Percentiles rank a stretch among this genome's conserved stretches.
Evolutionary conservation across 2,113 vertebrate species (phyloP).

Genomic region (Lonchura striata): DNA sequence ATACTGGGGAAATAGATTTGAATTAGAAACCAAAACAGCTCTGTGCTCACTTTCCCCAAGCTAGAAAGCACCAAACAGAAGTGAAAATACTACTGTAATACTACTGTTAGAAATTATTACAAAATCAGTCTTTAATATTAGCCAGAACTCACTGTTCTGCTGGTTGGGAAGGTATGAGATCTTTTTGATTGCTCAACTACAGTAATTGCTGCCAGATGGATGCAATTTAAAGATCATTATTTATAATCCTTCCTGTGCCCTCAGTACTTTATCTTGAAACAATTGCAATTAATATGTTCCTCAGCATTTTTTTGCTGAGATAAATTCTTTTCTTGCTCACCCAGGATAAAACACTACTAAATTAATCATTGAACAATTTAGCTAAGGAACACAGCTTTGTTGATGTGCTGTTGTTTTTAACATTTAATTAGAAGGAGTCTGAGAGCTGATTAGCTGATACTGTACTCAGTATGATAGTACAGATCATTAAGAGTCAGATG

Average conservation of each 20-base stretch:
- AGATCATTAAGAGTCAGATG: not conserved
- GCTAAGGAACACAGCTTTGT: not conserved
- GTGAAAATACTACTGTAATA: not conserved
- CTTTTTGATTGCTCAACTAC: not conserved
- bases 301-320: constrained; percentile 17
- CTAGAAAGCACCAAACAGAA: not conserved
- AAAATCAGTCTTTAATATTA: constrained; percentile 8
- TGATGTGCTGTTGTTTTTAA: not conserved
- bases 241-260: constrained; percentile 15
- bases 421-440: not conserved
- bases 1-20: not conserved
- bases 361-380: not conserved
- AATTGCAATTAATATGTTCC: constrained; percentile 38
- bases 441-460: not conserved
- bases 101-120: not conserved
- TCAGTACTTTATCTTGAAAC: constrained; percentile 26
- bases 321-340: not conserved
- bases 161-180: not conserved
- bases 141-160: not conserved
- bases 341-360: not conserved
- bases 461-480: not conserved
- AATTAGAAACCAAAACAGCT: not conserved
- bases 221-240: constrained; percentile 31
- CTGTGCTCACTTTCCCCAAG: not conserved
- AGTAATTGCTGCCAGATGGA: constrained; percentile 39